A percentile compares a stretch with the other conserved stretches of the same genome.
phyloP scores from a whole-genome alignment of 2,113 vertebrate genomes.

The Rhea pennata region DNA sequence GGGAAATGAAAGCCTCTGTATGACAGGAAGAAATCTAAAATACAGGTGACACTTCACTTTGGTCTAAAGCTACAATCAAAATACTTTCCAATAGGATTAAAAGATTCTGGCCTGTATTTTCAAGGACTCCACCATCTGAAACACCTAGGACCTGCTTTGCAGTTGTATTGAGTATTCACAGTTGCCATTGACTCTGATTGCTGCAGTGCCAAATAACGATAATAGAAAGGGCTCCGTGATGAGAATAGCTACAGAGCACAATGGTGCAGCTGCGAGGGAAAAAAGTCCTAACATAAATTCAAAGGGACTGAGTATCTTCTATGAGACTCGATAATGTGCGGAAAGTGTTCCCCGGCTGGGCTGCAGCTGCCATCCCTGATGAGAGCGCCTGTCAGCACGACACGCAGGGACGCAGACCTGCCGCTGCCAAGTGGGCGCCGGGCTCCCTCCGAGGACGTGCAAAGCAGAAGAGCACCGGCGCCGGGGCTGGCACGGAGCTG shows the following conservation, averaged over 20 bases:
- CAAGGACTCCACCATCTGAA: neutral
- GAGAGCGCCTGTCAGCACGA: neutral
- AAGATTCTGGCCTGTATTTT: neutral
- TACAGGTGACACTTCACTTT: neutral
- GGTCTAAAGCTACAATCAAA: neutral
- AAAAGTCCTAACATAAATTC: conserved; percentile 16
- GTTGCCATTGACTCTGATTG: neutral
- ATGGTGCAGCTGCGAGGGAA: conserved; percentile 17
- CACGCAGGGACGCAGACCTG: neutral
- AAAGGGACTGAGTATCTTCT: neutral
- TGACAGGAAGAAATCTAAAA: neutral
- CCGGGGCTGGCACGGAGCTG: neutral
- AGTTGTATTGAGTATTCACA: neutral
- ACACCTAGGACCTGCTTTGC: neutral
- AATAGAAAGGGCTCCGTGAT: neutral
- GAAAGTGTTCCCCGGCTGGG: neutral
- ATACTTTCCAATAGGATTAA: neutral
- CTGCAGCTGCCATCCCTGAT: neutral
- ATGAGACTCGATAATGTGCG: neutral
- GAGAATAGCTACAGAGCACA: neutral
- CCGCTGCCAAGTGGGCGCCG: neutral
- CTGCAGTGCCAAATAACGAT: neutral
- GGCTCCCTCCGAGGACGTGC: neutral
- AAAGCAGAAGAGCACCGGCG: neutral
- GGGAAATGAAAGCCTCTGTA: neutral